phyloP scores from a whole-genome alignment of 1,140 invertebrate species.

The Ips nitidus region DNA sequence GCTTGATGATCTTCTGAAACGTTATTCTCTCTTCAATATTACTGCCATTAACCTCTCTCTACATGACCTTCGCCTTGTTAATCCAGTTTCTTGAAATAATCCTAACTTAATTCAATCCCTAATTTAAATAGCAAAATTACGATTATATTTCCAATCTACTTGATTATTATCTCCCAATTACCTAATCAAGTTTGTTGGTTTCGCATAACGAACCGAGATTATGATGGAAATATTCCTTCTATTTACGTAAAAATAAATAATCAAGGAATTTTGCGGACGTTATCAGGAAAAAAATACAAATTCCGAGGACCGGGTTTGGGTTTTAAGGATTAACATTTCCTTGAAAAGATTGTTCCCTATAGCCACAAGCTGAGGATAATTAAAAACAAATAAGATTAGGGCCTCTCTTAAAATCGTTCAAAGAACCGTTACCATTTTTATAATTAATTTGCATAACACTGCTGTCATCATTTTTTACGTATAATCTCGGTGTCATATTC shows the following conservation, averaged over 20 bases:
- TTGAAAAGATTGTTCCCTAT: neutral
- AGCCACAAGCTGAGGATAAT: neutral
- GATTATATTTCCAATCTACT: too few species aligned
- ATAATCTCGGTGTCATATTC: too few species aligned
- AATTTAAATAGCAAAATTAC: too few species aligned
- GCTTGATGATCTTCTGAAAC: constrained; percentile 63
- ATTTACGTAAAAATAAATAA: too few species aligned
- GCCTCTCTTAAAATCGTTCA: too few species aligned
- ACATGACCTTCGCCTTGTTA: neutral
- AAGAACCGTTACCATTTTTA: neutral
- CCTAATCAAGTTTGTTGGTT: too few species aligned
- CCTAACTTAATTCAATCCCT: too few species aligned
- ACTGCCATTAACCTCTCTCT: neutral
- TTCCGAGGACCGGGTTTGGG: neutral
- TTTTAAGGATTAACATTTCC: neutral
- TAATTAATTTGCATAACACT: constrained; percentile 1
- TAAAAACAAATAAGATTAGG: constrained; percentile 5
- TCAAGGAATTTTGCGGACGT: too few species aligned
- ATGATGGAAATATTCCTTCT: too few species aligned
- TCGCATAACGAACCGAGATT: too few species aligned
- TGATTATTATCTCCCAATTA: too few species aligned
- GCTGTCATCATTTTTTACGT: neutral
- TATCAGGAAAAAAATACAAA: neutral
- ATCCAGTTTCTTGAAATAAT: too few species aligned
- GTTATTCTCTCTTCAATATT: neutral